A percentile compares a stretch with the other conserved stretches of the same genome.
phyloP scores from a whole-genome alignment of 2,113 vertebrate species.

The Eublepharis macularius region DNA sequence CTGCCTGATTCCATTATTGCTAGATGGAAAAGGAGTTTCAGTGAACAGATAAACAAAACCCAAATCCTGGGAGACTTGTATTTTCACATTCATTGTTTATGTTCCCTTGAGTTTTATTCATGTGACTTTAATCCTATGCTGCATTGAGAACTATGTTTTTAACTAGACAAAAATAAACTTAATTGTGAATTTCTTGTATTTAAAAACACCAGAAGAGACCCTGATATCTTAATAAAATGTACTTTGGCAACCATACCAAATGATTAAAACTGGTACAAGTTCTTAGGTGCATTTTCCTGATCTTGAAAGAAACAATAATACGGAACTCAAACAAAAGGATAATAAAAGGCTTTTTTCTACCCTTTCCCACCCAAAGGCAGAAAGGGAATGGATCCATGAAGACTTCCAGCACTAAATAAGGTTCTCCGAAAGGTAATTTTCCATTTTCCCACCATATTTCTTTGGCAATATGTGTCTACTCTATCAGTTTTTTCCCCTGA shows the following conservation, averaged over 20 bases:
- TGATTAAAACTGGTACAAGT: background rate
- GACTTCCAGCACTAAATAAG: background rate
- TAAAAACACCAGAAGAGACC: background rate
- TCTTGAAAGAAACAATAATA: background rate
- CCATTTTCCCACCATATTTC: background rate
- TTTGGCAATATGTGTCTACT: background rate
- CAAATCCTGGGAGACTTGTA: too few species aligned
- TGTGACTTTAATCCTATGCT: too few species aligned
- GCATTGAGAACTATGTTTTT: too few species aligned
- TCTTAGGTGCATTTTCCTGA: too few species aligned
- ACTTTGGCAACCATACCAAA: background rate
- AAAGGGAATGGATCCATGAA: background rate
- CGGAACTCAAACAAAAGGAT: background rate
- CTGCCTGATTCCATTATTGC: too few species aligned
- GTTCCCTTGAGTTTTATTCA: too few species aligned
- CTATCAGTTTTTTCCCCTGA: background rate
- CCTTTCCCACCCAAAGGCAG: background rate
- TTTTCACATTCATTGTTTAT: too few species aligned
- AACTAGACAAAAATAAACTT: background rate
- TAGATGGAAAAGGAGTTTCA: too few species aligned
- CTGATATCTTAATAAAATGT: background rate
- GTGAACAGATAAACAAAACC: too few species aligned
- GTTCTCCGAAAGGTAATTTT: background rate
- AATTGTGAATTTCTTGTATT: background rate
- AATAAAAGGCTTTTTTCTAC: background rate